Base-by-base conservation (phyloP, 2,888 invertebrate species). In the Drosophila basisetae region DNA sequence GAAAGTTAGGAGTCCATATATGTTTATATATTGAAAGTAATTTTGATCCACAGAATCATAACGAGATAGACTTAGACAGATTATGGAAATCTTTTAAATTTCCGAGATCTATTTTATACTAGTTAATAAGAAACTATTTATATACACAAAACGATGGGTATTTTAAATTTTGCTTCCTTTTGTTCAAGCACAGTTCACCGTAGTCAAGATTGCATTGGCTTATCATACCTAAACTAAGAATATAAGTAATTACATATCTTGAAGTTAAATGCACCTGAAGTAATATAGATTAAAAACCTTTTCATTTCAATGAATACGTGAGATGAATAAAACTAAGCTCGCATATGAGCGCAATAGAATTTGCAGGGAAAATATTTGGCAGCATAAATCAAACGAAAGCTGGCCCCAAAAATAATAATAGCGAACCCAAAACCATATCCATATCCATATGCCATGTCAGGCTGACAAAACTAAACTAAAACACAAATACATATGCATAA, bases 401-500 rank as follows among this genome's bases (percentile, higher is more conserved):
- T 60, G 56, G 41, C 61, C 43, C 62, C 39, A 70, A 59, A 58
- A 63, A 52, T 54, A 76, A 78, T 78, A 67, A 65, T 62, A 80
- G 66, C 64, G 54, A 65, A 73, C 63, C 63, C 75, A 67, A 80
- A 88, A 63, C 82, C 72, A 75, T 68, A 80, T 83, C 73, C 73
- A 72, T 73, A 62, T 76, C 73, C 78, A 81, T 68, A 82, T 82
- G 73, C 73, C 74, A 82, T 83, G 81, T 77, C 74, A 71, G 71
- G 56, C 71, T 90, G 86, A 83, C 86, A 88, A 78, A 84, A 84
- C 84, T 90, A 90, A 90, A 90, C 90, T 89, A 88, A 84, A 89
- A 84, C 73, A 76, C 90, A 90, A 90, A 85, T 90, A 88, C 90
- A 83, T 85, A 78, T 85, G 90, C 84, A 74, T 79, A 82, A 82